phyloP scores from a whole-genome alignment of 2,797 vertebrate species.

The Lutjanus argentimaculatus region DNA sequence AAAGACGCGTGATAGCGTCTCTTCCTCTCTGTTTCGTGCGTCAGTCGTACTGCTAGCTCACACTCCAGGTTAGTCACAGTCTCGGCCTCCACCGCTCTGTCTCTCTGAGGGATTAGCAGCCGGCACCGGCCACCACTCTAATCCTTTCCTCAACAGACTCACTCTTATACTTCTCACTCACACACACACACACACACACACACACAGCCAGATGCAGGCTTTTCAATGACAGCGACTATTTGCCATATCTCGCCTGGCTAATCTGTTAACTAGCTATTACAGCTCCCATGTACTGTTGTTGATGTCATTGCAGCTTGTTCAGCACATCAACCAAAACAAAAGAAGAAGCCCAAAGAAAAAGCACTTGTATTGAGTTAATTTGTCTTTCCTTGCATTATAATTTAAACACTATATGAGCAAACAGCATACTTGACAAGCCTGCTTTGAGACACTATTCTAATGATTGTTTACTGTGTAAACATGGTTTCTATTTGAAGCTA shows the following conservation, averaged over 20 bases:
- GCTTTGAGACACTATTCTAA: constrained; percentile 53
- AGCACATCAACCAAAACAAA: not conserved
- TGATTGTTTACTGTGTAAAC: constrained; percentile 77
- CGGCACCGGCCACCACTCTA: constrained; percentile 67
- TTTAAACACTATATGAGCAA: constrained; percentile 34
- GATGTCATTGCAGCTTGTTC: constrained; percentile 29
- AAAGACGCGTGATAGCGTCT: constrained; percentile 24
- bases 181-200: constrained; percentile 31
- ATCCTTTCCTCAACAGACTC: constrained; percentile 77
- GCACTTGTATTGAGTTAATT: constrained; percentile 13
- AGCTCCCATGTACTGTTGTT: constrained; percentile 28
- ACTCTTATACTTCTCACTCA: constrained; percentile 52
- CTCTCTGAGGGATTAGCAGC: constrained; percentile 75
- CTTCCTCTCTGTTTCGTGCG: constrained; percentile 10
- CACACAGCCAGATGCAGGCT: constrained; percentile 46
- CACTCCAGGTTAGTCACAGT: constrained; percentile 73
- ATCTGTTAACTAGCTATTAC: constrained; percentile 73
- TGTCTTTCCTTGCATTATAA: constrained; percentile 24
- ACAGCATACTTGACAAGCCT: constrained; percentile 52
- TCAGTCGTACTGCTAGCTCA: constrained; percentile 28
- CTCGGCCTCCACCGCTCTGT: constrained; percentile 67
- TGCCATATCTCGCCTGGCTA: constrained; percentile 60
- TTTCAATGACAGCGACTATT: constrained; percentile 47
- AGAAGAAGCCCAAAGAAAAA: constrained; percentile 5
- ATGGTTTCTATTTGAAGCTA: constrained; percentile 64